A percentile compares a stretch with the other conserved stretches of the same genome.
These are phyloP conservation scores for Himantopus leucocephalus DNA, from an alignment of 2,113 vertebrate genomes.

Conservation along the genomic window DNA sequence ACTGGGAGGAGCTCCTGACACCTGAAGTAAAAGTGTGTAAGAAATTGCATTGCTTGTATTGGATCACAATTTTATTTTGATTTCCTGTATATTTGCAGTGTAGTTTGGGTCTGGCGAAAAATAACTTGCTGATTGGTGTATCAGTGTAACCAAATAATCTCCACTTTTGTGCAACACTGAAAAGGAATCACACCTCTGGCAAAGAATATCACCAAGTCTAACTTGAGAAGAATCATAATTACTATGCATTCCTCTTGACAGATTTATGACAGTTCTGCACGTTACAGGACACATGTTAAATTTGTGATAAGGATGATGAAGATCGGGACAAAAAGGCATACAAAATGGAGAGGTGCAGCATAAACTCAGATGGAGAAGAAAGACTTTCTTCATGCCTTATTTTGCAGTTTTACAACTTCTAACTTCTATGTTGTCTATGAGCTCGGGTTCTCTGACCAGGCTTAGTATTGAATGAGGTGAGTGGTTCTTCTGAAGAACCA, in stretches of 20 bases:
- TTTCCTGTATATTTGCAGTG: not conserved
- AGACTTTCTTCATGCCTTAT: not conserved
- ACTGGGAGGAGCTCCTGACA: not conserved
- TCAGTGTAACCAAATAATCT: not conserved
- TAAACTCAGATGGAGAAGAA: not conserved
- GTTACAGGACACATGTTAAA: not conserved
- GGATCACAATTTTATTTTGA: not conserved
- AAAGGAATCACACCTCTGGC: not conserved
- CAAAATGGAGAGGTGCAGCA: not conserved
- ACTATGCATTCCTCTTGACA: not conserved
- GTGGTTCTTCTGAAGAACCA: not conserved
- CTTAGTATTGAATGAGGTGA: not conserved
- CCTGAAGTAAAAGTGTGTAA: not conserved
- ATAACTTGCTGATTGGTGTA: not conserved
- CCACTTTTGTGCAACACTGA: not conserved
- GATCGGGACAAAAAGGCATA: not conserved
- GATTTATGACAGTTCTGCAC: not conserved
- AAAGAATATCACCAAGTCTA: not conserved
- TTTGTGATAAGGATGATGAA: not conserved
- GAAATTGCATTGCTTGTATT: not conserved
- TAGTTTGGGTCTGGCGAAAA: not conserved
- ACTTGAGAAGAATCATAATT: not conserved
- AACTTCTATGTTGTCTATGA: not conserved
- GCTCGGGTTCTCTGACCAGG: not conserved
- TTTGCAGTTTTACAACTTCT: not conserved